Percentiles rank a stretch among this genome's conserved stretches.
phyloP scores from a whole-genome alignment of 2,888 invertebrate genomes.

The Empis livida region DNA sequence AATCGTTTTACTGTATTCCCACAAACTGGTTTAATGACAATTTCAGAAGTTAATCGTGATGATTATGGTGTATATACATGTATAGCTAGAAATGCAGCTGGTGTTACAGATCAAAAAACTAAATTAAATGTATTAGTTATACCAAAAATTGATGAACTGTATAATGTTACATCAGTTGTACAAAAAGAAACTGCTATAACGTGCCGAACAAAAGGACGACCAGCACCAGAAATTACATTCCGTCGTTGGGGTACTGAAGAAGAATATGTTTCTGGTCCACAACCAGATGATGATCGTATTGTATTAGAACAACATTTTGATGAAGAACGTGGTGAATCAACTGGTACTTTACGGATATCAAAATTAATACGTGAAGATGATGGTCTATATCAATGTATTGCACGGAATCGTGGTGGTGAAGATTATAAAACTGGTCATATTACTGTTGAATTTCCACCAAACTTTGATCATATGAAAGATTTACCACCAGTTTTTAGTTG shows the following conservation, averaged over 20 bases:
- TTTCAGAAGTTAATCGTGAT: conserved; percentile 59
- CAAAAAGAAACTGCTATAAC: conserved; percentile 50
- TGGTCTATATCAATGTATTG: conserved; percentile 79
- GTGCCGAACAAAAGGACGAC: conserved; percentile 69
- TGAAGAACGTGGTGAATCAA: conserved; percentile 43
- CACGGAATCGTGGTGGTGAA: conserved; percentile 63
- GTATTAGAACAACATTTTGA: conserved; percentile 43
- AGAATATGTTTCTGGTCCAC: conserved; percentile 49
- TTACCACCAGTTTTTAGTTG: conserved; percentile 70
- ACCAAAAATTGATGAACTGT: conserved; percentile 65
- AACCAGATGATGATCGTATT: conserved; percentile 54
- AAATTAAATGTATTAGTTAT: conserved; percentile 62
- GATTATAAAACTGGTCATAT: conserved; percentile 69
- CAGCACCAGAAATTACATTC: conserved; percentile 68
- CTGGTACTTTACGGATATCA: conserved; percentile 54
- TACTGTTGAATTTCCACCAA: conserved; percentile 68
- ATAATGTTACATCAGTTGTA: conserved; percentile 55
- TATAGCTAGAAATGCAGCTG: conserved; percentile 66
- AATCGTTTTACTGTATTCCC: conserved; percentile 51
- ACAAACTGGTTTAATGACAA: conserved; percentile 55
- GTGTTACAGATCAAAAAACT: conserved; percentile 51
- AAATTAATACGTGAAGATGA: conserved; percentile 60
- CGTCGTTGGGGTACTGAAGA: conserved; percentile 55
- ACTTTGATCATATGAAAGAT: conserved; percentile 57
- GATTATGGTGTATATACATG: conserved; percentile 74